Evolutionary conservation across 2,888 invertebrate species (phyloP), one percentile per base, ranked within the genome.

Genomic region (Microplitis deprimator): DNA sequence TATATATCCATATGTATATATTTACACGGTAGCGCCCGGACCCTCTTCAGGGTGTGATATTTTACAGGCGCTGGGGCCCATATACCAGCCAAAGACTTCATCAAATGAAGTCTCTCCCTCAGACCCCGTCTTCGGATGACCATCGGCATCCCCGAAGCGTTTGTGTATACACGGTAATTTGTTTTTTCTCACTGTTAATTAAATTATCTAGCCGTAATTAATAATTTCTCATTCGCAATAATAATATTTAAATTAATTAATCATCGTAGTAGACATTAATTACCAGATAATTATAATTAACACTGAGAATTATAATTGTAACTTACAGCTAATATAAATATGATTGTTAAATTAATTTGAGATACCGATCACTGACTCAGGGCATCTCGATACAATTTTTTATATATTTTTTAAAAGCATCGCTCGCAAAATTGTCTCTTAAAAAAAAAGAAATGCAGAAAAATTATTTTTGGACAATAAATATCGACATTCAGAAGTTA

Each of bases 241-340:
- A 69, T 68, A 40, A 39, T 29, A 29, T 29, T 73, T 71, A 13
- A 29, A 39, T 79, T n/a, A 41, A 16, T 10, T 17, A 17, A 17
- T 68, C 16, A 41, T 40, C 40, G 17, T 68, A 40, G 68, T 70
- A 40, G 29, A 17, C 17, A 59, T 29, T 29, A 59, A 59, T 70
- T 50, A n/a, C 13, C 59, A 6, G 20, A 10, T 41, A 29, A 70
- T 60, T 59, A 62, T 8, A 17, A 6, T n/a, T 73, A 77, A 75
- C 79, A 79, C 61, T 78, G 77, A 64, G 77, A 73, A 79, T 65
- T 73, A 68, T 77, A 75, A 70, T 78, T 61, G 80, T 29, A 77
- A 75, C 79, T 80, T 82, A 82, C 80, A 70, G 68, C 79, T 82
- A 83, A 77, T 81, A 84, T 84, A 85, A 85, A 85, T 75, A 70